A percentile compares a stretch with the other conserved stretches of the same genome.
phyloP scores from a whole-genome alignment of 2,888 invertebrate species.

The Liposcelis brunnea region DNA sequence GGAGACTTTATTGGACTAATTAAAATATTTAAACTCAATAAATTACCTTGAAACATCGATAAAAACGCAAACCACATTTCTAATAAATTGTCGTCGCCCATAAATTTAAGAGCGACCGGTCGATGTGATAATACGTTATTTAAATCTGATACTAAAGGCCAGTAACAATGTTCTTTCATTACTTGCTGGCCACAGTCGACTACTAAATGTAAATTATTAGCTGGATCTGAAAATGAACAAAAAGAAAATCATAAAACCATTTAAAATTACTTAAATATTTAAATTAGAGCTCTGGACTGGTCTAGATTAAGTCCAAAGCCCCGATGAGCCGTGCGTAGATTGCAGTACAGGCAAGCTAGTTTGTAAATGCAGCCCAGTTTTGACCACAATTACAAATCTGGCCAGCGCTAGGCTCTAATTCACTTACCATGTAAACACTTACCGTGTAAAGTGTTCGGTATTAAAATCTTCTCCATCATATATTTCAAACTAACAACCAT shows the following conservation, averaged over 20 bases:
- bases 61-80: constrained; percentile 94
- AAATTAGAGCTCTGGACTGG: too few species aligned
- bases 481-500: constrained; percentile 80
- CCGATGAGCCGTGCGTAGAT: too few species aligned
- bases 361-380: too few species aligned
- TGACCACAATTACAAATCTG: too few species aligned
- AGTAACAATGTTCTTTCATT: constrained; percentile 97
- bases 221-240: constrained; percentile 35
- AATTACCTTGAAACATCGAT: constrained; percentile 77
- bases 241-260: neutral
- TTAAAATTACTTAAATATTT: neutral
- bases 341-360: too few species aligned
- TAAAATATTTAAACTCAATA: too few species aligned
- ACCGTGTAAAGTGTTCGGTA: constrained; percentile 75
- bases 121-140: constrained; percentile 90
- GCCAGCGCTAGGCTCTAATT: too few species aligned
- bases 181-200: constrained; percentile 82
- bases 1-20: too few species aligned
- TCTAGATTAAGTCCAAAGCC: too few species aligned
- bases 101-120: constrained; percentile 76
- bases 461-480: constrained; percentile 85
- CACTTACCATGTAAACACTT: constrained; percentile 19
- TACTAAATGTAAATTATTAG: constrained; percentile 70
- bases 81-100: constrained; percentile 73
- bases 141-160: constrained; percentile 93